These are phyloP conservation scores for Speoplatyrhinus poulsoni DNA, from an alignment of 2,113 vertebrate genomes.

Conservation along the genomic window DNA sequence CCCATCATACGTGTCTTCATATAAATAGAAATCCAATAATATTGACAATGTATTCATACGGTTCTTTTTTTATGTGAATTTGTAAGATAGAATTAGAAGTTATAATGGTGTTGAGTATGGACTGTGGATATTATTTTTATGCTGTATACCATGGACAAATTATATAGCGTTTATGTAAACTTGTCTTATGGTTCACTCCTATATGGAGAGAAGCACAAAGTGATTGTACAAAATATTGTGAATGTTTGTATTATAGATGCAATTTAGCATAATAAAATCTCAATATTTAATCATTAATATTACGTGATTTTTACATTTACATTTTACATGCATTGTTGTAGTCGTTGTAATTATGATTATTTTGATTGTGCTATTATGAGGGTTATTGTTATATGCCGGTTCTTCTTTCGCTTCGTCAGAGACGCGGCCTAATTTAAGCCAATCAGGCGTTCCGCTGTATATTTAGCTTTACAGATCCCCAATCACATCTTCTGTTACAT, in stretches of 20 bases:
- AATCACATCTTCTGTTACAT: conserved; percentile 38
- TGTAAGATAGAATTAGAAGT: conserved; percentile 69
- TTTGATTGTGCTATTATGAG: neutral
- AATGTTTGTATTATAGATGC: conserved; percentile 79
- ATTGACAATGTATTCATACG: conserved; percentile 67
- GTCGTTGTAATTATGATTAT: neutral
- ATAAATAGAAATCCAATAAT: conserved; percentile 50
- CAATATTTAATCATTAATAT: conserved; percentile 43
- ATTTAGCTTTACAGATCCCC: conserved; percentile 10
- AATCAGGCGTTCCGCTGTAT: conserved; percentile 15
- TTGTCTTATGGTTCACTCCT: conserved; percentile 69
- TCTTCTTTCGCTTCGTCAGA: neutral
- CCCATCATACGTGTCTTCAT: conserved; percentile 51
- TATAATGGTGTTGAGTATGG: conserved; percentile 62
- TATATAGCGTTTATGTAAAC: conserved; percentile 68
- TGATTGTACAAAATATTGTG: conserved; percentile 79
- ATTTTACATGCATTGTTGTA: neutral
- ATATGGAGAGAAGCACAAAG: conserved; percentile 68
- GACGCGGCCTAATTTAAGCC: conserved; percentile 3
- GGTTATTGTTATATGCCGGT: neutral
- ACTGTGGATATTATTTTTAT: conserved; percentile 70
- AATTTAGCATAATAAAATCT: conserved; percentile 77
- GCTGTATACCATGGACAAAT: conserved; percentile 63
- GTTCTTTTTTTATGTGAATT: conserved; percentile 71
- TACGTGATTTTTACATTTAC: neutral